These are phyloP conservation scores for Clarias macrocephalus DNA, from an alignment of 2,113 vertebrate genomes.

Conservation along the genomic window DNA sequence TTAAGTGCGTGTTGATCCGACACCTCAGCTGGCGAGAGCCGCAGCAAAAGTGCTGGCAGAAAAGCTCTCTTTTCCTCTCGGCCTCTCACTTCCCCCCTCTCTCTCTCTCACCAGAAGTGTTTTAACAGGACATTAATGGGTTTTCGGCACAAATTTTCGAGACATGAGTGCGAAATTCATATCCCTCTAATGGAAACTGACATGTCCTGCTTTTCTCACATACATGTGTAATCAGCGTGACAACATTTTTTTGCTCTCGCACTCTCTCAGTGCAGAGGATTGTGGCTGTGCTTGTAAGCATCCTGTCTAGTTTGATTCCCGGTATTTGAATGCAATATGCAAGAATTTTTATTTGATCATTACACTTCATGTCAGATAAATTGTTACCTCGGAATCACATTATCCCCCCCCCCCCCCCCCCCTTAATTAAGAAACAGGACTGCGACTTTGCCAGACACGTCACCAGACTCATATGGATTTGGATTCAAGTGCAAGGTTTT, in stretches of 20 bases:
- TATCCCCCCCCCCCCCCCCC: background rate
- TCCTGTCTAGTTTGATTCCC: slow-evolving; percentile 1
- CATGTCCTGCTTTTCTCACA: slow-evolving; percentile 79
- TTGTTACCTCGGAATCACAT: background rate
- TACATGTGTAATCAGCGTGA: background rate
- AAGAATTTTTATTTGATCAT: background rate
- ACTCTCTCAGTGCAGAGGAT: slow-evolving; percentile 20
- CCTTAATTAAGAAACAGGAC: background rate
- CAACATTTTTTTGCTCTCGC: slow-evolving; percentile 3
- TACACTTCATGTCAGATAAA: background rate
- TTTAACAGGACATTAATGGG: slow-evolving; percentile 96
- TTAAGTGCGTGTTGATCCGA: slow-evolving; percentile 82
- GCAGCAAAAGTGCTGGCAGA: slow-evolving; percentile 30
- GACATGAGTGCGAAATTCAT: slow-evolving; percentile 80
- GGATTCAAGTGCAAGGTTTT: background rate
- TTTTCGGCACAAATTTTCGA: slow-evolving; percentile 83
- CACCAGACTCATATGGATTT: background rate
- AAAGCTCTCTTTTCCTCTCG: slow-evolving; percentile 20
- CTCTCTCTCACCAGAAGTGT: slow-evolving; percentile 86
- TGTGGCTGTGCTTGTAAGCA: slow-evolving; percentile 48
- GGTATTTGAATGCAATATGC: slow-evolving; percentile 25
- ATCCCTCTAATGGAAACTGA: slow-evolving; percentile 76
- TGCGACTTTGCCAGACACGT: background rate
- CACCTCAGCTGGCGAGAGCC: slow-evolving; percentile 74
- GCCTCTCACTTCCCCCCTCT: slow-evolving; percentile 68